Evolutionary conservation across 2,797 vertebrate species (phyloP).

Genomic region (Enteromius afrohamiltoni): DNA sequence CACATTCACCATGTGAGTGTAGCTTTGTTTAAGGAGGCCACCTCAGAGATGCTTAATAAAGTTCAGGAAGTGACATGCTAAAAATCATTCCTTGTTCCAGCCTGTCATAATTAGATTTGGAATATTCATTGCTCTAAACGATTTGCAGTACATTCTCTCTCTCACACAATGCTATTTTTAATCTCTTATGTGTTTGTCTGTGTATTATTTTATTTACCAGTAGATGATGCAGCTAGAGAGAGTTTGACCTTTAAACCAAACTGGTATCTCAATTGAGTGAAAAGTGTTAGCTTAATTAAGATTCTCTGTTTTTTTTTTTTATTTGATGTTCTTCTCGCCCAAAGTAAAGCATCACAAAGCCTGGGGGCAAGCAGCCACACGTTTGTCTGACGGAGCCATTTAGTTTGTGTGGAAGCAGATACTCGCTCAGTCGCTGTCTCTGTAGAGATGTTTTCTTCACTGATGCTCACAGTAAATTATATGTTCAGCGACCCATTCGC

Average conservation of each 20-base stretch:
- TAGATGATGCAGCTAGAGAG: conserved; percentile 6
- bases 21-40: conserved; percentile 49
- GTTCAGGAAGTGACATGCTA: conserved; percentile 45
- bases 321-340: conserved; percentile 26
- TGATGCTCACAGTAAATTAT: conserved; percentile 22
- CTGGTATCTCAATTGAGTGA: conserved; percentile 31
- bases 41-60: conserved; percentile 45
- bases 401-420: conserved; percentile 21
- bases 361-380: conserved; percentile 37
- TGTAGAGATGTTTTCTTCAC: conserved; percentile 2
- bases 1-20: conserved; percentile 40
- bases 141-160: not conserved
- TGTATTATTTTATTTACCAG: not conserved
- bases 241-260: conserved; percentile 40
- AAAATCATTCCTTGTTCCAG: conserved; percentile 35
- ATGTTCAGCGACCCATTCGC: conserved; percentile 35
- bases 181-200: not conserved
- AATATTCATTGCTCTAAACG: conserved; percentile 22
- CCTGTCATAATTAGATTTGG: conserved; percentile 35
- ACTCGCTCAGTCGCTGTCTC: not conserved
- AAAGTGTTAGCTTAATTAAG: conserved; percentile 39
- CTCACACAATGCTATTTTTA: not conserved
- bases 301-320: not conserved
- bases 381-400: conserved; percentile 32
- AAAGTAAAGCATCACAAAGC: conserved; percentile 37